These are phyloP conservation scores for Gryllus longicercus DNA, from an alignment of 2,888 invertebrate species.

Conservation along the genomic window DNA sequence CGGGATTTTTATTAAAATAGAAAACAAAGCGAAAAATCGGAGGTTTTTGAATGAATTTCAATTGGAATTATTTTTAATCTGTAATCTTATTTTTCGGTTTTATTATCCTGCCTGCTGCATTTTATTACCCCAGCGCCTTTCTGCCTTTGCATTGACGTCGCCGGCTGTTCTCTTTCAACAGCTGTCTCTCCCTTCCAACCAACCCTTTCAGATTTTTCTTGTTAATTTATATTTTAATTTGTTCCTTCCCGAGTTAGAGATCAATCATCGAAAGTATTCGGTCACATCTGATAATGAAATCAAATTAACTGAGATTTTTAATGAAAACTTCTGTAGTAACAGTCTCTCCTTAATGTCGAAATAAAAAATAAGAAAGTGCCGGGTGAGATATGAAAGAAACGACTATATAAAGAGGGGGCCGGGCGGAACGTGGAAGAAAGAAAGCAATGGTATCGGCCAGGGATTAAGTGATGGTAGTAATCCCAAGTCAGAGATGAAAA, in stretches of 20 bases:
- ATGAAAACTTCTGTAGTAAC: conserved; percentile 27
- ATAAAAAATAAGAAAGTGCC: conserved; percentile 49
- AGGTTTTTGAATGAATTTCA: conserved; percentile 9
- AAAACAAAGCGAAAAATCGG: not conserved
- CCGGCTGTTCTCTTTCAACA: not conserved
- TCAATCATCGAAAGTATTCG: conserved; percentile 17
- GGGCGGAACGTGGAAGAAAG: conserved; percentile 19
- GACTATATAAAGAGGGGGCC: conserved; percentile 29
- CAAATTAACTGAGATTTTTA: conserved; percentile 30
- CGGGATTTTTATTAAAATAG: conserved; percentile 11
- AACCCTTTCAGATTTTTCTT: conserved; percentile 18
- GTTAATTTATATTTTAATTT: conserved; percentile 17
- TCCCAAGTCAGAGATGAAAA: conserved; percentile 41
- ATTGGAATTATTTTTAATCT: conserved; percentile 17
- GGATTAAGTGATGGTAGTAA: conserved; percentile 50
- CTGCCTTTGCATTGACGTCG: not conserved
- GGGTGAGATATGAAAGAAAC: conserved; percentile 42
- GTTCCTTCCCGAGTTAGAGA: conserved; percentile 17
- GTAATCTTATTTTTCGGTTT: conserved; percentile 9
- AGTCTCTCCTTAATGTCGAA: conserved; percentile 40
- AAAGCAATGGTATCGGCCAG: conserved; percentile 45
- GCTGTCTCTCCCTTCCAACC: not conserved
- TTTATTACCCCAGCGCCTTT: not conserved
- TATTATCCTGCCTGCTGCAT: not conserved
- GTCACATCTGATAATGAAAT: conserved; percentile 33